phyloP scores from a whole-genome alignment of 2,797 vertebrate genomes.

The Zalophus californianus region DNA sequence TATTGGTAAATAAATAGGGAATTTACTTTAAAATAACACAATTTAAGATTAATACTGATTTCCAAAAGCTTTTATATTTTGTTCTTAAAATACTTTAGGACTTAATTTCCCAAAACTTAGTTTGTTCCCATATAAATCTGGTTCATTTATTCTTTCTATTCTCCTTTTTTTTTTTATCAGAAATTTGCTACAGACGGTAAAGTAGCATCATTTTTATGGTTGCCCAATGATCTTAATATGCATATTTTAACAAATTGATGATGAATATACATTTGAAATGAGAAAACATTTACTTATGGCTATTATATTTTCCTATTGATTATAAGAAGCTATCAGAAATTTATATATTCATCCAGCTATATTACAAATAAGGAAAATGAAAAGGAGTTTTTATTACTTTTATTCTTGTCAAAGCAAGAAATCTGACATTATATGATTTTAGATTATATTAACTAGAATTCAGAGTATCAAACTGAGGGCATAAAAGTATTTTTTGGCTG shows the following conservation, averaged over 20 bases:
- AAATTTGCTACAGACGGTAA: not conserved
- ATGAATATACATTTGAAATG: not conserved
- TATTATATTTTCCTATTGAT: not conserved
- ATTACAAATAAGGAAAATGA: not conserved
- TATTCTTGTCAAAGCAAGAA: not conserved
- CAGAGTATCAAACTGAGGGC: constrained; percentile 59
- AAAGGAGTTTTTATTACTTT: constrained; percentile 47
- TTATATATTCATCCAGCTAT: not conserved
- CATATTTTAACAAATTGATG: not conserved
- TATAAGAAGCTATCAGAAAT: not conserved
- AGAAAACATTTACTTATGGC: not conserved
- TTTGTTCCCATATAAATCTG: not conserved
- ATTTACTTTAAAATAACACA: constrained; percentile 26
- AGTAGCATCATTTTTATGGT: not conserved
- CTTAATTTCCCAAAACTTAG: not conserved
- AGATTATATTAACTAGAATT: constrained; percentile 81
- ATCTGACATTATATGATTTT: constrained; percentile 65
- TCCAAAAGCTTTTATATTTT: not conserved
- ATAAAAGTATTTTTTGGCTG: constrained; percentile 73
- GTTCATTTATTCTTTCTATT: not conserved
- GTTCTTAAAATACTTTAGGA: constrained; percentile 27
- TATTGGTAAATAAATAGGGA: not conserved
- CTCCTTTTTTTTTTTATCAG: not conserved
- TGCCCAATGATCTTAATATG: not conserved
- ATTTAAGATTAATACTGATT: constrained; percentile 57